Evolutionary conservation across 2,888 invertebrate genomes (phyloP), one percentile per base, ranked within the genome.

Genomic region (Idaea straminata): DNA sequence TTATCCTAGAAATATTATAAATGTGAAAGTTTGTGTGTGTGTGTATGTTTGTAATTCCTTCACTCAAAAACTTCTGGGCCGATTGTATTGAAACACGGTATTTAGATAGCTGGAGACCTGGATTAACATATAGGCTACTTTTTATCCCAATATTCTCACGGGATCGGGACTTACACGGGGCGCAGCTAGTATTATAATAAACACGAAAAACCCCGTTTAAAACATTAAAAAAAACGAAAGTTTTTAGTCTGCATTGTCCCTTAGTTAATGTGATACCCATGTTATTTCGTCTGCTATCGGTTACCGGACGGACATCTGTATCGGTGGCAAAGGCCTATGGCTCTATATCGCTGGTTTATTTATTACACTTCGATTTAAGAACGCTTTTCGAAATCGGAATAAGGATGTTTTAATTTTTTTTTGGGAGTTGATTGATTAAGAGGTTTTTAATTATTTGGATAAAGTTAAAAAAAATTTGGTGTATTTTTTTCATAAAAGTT

Each of bases 191-290:
- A 25, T 25, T 25, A 25, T 2, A 25, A 25, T 25, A 25, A 25
- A 25, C 25, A 25, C 25, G 25, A 25, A 25, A 25, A 25, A 25
- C 25, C 25, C 25, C 25, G 25, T 25, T 25, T 25, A 3, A 25
- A 2, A 25, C 25, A 25, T n/a, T 3, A 25, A 25, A 25, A 25
- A 25, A 25, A 25, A 25, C 47, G 5, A 47, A 47, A 47, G 13
- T 47, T 13, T 10, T 4, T 47, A 10, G 47, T 47, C 47, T 47
- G 47, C 13, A 47, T 47, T 13, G 4, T 47, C 47, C 47, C 10
- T 47, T 66, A 65, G 70, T 73, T 92, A 92, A 92, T 92, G 92
- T 92, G 91, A 89, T 90, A 91, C 88, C 85, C 91, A 82, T 92
- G 92, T 92, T 83, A 76, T 69, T 81, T 78, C 85, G 87, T 88